Percentiles rank a stretch among this genome's conserved stretches.
phyloP scores from a whole-genome alignment of 2,797 vertebrate species.

The Pangasius sanitwongsei region DNA sequence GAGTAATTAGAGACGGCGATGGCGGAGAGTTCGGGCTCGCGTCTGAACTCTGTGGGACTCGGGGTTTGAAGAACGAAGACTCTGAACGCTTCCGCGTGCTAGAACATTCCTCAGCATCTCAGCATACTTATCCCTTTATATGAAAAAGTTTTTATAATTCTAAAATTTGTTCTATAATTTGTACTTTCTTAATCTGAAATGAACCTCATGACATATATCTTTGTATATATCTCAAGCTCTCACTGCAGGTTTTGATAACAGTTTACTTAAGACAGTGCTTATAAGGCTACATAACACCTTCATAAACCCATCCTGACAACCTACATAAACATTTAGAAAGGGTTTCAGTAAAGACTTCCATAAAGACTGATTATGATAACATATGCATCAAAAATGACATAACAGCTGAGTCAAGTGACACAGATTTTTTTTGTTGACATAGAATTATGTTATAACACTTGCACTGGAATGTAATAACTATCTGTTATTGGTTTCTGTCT shows the following conservation, averaged over 20 bases:
- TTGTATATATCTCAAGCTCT: not conserved
- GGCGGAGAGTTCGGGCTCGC: slow-evolving; percentile 44
- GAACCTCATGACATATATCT: not conserved
- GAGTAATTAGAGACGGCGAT: slow-evolving; percentile 60
- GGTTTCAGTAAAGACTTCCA: not conserved
- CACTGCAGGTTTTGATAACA: not conserved
- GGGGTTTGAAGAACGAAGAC: not conserved
- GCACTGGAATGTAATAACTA: not conserved
- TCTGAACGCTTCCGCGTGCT: not conserved
- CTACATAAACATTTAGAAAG: not conserved
- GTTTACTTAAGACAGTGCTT: not conserved
- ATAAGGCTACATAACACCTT: not conserved
- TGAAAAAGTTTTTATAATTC: not conserved
- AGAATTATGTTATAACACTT: not conserved
- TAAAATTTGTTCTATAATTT: not conserved
- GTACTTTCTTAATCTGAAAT: not conserved
- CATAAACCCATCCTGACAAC: not conserved
- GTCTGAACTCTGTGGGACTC: slow-evolving; percentile 40
- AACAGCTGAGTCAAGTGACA: not conserved
- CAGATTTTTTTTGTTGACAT: not conserved
- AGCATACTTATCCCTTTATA: slow-evolving; percentile 37
- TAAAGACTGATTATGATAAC: not conserved
- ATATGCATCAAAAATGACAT: not conserved
- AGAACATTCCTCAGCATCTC: slow-evolving; percentile 19
- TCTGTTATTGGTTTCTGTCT: not conserved